These are phyloP conservation scores for Drosophila gaucha DNA, from an alignment of 2,888 invertebrate genomes.

Conservation along the genomic window DNA sequence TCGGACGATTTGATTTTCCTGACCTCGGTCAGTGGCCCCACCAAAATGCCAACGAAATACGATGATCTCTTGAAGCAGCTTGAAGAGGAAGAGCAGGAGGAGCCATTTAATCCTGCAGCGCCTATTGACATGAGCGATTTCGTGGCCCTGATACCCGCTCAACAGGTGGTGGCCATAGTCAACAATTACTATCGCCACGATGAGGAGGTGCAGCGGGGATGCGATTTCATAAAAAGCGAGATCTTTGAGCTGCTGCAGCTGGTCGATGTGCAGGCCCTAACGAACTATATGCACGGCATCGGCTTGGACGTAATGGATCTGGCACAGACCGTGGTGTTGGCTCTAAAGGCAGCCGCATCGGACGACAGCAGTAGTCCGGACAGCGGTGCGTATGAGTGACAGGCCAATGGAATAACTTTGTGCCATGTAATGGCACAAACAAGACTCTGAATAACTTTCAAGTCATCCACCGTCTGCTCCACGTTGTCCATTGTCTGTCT, in stretches of 20 bases:
- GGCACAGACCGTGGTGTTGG: conserved; percentile 64
- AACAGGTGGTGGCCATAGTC: conserved; percentile 78
- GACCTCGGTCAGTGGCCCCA: not conserved
- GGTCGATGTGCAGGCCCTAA: conserved; percentile 80
- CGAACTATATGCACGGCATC: conserved; percentile 80
- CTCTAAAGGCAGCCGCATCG: conserved; percentile 23
- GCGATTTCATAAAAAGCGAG: conserved; percentile 74
- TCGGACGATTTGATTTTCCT: conserved; percentile 82
- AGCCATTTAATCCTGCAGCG: conserved; percentile 8
- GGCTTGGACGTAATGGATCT: conserved; percentile 82
- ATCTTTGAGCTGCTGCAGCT: conserved; percentile 76
- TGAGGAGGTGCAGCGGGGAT: conserved; percentile 80
- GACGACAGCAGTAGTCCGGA: conserved; percentile 6
- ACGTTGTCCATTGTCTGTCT: conserved; percentile 12
- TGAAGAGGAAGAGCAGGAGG: conserved; percentile 23
- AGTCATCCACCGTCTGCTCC: conserved; percentile 8
- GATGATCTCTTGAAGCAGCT: not conserved
- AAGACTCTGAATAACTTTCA: conserved; percentile 41
- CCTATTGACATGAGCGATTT: conserved; percentile 82
- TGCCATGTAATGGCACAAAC: conserved; percentile 22
- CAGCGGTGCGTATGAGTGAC: conserved; percentile 59
- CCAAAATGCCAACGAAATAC: not conserved
- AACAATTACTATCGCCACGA: conserved; percentile 81
- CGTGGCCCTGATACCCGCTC: conserved; percentile 78
- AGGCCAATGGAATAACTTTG: not conserved